These are phyloP conservation scores for Whitmania pigra DNA, from an alignment of 1,140 invertebrate species.

Conservation along the genomic window DNA sequence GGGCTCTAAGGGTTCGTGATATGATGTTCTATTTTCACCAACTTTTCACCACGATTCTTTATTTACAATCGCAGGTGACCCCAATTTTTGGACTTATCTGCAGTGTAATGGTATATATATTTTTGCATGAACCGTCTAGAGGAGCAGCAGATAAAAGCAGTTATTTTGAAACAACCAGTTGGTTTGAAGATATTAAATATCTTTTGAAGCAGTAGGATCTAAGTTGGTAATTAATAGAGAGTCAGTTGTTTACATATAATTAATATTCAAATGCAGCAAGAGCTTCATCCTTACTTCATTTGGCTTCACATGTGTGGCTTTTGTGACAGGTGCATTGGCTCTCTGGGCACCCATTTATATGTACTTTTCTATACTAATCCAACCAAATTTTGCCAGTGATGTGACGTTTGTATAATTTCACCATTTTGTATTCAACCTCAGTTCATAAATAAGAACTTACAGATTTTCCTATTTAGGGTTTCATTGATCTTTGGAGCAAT, in stretches of 20 bases:
- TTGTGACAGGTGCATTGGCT: conserved; percentile 82
- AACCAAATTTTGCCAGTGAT: conserved; percentile 11
- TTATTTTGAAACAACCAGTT: conserved; percentile 51
- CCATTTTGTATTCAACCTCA: conserved; percentile 51
- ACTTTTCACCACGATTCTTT: too few species aligned
- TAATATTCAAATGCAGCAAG: conserved; percentile 51
- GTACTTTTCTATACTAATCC: conserved; percentile 19
- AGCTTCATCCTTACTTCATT: conserved; percentile 82
- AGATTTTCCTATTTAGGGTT: conserved; percentile 31
- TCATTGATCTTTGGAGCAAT: conserved; percentile 81
- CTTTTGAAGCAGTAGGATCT: conserved; percentile 59
- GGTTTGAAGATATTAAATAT: conserved; percentile 58
- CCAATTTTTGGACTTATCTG: conserved; percentile 71
- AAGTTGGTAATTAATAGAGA: neutral
- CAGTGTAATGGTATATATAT: conserved; percentile 62
- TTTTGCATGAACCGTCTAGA: conserved; percentile 72
- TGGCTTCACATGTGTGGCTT: conserved; percentile 91
- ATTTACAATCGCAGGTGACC: conserved; percentile 52
- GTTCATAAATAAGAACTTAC: neutral
- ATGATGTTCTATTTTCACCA: too few species aligned
- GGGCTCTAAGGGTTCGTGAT: conserved; percentile 56
- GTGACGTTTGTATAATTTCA: conserved; percentile 46
- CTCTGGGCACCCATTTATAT: conserved; percentile 73
- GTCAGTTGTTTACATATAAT: neutral
- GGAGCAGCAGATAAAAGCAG: conserved; percentile 70